Evolutionary conservation across 2,113 vertebrate genomes (phyloP).

Genomic region (Ammospiza caudacuta): DNA sequence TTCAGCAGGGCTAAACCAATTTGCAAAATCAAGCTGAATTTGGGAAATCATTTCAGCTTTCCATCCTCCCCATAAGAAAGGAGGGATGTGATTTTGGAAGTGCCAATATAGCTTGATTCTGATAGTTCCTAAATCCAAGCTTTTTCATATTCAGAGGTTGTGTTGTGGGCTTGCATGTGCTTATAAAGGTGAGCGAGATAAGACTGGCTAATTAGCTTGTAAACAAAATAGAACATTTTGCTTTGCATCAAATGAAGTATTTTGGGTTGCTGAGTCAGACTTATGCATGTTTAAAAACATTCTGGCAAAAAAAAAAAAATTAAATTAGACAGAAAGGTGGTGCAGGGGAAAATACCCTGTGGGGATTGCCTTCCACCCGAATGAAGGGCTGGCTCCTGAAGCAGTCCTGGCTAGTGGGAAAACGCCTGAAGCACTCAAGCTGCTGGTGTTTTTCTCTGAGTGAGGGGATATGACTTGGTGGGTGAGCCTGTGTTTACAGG

Average conservation of each 20-base stretch:
- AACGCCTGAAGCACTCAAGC: neutral
- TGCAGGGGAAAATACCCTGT: neutral
- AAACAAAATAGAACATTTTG: constrained; percentile 25
- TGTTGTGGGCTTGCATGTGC: neutral
- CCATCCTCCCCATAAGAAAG: neutral
- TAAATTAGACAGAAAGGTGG: neutral
- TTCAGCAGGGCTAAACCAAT: neutral
- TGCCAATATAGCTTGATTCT: neutral
- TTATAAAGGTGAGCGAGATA: constrained; percentile 5
- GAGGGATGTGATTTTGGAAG: neutral
- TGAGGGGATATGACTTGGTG: neutral
- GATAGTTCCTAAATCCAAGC: neutral
- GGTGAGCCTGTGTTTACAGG: neutral
- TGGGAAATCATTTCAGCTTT: neutral
- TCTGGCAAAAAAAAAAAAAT: neutral
- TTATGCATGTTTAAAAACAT: constrained; percentile 8
- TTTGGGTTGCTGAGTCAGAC: constrained; percentile 25
- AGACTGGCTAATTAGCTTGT: constrained; percentile 33
- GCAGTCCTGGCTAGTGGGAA: neutral
- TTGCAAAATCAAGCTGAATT: constrained; percentile 36
- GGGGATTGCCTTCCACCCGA: neutral
- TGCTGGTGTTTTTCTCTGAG: neutral
- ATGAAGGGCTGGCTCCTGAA: neutral
- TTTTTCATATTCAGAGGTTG: constrained; percentile 7
- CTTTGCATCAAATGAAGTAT: constrained; percentile 24